Percentiles rank a stretch among this genome's conserved stretches.
Evolutionary conservation across 2,113 vertebrate species (phyloP).

Genomic region (Callopanchax toddi): DNA sequence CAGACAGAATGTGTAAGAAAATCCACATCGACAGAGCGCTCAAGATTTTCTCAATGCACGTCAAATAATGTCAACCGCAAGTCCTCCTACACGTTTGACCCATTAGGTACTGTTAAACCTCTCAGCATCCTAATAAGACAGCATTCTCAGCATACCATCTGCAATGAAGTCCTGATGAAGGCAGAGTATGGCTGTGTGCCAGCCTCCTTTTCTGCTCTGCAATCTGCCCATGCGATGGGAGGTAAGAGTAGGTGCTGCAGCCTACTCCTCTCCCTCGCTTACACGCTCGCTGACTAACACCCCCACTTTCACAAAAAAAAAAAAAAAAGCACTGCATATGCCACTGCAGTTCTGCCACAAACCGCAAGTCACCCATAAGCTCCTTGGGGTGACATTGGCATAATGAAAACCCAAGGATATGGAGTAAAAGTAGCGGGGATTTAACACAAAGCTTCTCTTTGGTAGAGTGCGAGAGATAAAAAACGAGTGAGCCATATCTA

Average conservation of each 20-base stretch:
- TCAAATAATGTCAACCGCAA: slow-evolving; percentile 10
- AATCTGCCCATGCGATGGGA: slow-evolving; percentile 76
- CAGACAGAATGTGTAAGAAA: background rate
- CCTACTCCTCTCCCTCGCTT: slow-evolving; percentile 54
- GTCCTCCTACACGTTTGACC: slow-evolving; percentile 19
- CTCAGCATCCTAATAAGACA: slow-evolving; percentile 58
- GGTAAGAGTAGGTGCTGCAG: slow-evolving; percentile 71
- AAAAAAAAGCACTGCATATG: slow-evolving; percentile 63
- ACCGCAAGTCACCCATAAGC: slow-evolving; percentile 62
- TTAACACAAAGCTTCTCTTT: slow-evolving; percentile 66
- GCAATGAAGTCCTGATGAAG: slow-evolving; percentile 72
- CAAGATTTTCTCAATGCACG: background rate
- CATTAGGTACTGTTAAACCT: slow-evolving; percentile 30
- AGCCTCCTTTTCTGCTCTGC: slow-evolving; percentile 76
- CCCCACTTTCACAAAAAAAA: background rate
- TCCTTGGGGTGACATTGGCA: slow-evolving; percentile 63
- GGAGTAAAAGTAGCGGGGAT: slow-evolving; percentile 55
- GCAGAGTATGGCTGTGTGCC: slow-evolving; percentile 75
- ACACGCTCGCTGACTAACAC: slow-evolving; percentile 34
- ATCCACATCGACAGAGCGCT: background rate
- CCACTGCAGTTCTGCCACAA: slow-evolving; percentile 66
- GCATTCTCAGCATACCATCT: slow-evolving; percentile 80
- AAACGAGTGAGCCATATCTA: slow-evolving; percentile 60
- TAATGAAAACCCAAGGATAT: slow-evolving; percentile 67
- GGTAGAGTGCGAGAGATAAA: slow-evolving; percentile 58